These are phyloP conservation scores for Watsonalla binaria DNA, from an alignment of 2,888 invertebrate species.

Conservation along the genomic window DNA sequence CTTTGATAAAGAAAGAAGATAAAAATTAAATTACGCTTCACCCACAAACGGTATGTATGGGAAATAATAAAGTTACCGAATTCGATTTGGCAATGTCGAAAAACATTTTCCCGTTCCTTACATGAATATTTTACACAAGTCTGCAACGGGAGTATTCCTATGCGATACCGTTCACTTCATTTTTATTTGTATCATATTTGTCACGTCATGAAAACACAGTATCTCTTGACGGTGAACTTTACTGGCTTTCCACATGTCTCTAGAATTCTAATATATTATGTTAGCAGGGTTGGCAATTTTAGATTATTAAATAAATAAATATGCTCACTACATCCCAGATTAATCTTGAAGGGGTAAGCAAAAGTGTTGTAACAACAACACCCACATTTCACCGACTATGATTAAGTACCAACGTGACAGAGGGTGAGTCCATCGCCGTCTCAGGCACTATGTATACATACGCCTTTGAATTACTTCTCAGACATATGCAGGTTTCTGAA, in stretches of 20 bases:
- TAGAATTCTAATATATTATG: constrained; percentile 38
- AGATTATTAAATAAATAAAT: too few relatives aligned
- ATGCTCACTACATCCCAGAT: too few relatives aligned
- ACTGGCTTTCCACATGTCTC: constrained; percentile 21
- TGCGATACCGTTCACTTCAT: constrained; percentile 22
- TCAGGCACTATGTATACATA: too few relatives aligned
- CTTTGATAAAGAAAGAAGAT: neutral
- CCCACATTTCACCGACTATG: too few relatives aligned
- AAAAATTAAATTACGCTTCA: constrained; percentile 1
- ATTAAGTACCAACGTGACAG: too few relatives aligned
- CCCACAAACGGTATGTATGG: neutral
- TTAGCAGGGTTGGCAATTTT: too few relatives aligned
- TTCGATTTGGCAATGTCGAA: constrained; percentile 1
- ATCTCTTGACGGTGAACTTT: constrained; percentile 34
- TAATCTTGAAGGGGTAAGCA: too few relatives aligned
- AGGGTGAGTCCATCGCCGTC: too few relatives aligned
- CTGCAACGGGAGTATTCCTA: constrained; percentile 13
- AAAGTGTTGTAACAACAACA: too few relatives aligned
- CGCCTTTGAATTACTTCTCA: too few relatives aligned
- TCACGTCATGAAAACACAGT: constrained; percentile 46
- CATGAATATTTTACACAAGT: constrained; percentile 11
- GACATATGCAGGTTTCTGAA: too few relatives aligned
- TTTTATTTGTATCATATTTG: constrained; percentile 46
- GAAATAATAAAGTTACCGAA: constrained; percentile 3
- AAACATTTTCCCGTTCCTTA: constrained; percentile 4